Base-by-base conservation (phyloP, 2,113 vertebrate genomes). In the Engystomops pustulosus region DNA sequence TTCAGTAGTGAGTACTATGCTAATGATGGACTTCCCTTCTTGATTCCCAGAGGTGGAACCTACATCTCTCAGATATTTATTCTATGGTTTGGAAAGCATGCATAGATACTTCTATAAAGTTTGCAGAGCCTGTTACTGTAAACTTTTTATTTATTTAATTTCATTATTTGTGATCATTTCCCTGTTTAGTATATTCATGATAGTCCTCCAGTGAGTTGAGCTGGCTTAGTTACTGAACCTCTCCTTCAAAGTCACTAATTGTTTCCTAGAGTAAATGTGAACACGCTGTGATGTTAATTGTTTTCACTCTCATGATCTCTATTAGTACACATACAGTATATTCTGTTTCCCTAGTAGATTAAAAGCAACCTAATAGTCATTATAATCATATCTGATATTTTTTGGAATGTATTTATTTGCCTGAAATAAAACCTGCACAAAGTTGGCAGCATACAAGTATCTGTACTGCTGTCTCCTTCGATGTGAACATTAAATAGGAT, bases 221-320 rank as follows among this genome's bases (percentile, higher is more conserved):
- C 12, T 27, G n/a, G 23, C 55, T 60, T 60, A 60, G 23, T 60
- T 60, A 60, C 55, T 27, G 23, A 27, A 60, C 10, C 30, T 34
- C 14, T 67, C 58, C 15, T 62, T 62, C 25, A 65, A 65, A 67
- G 62, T 34, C 62, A 6, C 62, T 67, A 67, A 67, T 32, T 67
- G 12, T 7, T 67, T 67, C 7, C 15, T 67, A 34, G 15, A 3
- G 1, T 65, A 62, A 62, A 62, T 62, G 58, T 62, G n/a, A 62
- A 30, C 18, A 32, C 34, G 62, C 27, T 32, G 27, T 6, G 30
- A 32, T 34, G 30, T 15, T 67, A 67, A 30, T 30, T 67, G 34
- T 30, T 17, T 67, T 14, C 62, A 67, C 32, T 67, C 62, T 17
- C n/a, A 32, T 23, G 15, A 67, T 1, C 58, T 15, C 27, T 15